Conservation (phyloP, 2,797 vertebrate genomes). For the Argentina silus region DNA sequence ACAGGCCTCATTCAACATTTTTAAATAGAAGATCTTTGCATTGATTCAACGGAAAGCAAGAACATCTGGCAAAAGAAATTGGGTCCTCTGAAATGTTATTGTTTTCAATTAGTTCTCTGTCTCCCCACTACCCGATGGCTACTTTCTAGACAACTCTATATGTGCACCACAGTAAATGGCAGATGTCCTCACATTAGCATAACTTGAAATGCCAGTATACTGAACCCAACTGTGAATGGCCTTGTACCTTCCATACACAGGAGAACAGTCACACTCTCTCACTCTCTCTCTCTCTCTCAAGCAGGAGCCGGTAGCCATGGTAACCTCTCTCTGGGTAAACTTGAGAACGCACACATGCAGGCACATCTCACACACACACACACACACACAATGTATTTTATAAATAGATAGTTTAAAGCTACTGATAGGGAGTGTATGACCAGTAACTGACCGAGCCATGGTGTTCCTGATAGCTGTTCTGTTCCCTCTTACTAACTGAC, state of each 20-base stretch:
- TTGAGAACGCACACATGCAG: conserved; percentile 52
- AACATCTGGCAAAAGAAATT: too few relatives aligned
- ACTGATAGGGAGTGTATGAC: conserved; percentile 37
- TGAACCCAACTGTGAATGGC: background rate
- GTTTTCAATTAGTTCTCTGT: too few relatives aligned
- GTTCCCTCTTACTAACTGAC: background rate
- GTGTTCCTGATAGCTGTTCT: conserved; percentile 8
- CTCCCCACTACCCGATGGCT: too few relatives aligned
- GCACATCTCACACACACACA: conserved; percentile 6
- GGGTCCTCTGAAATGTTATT: too few relatives aligned
- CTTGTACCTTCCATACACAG: background rate
- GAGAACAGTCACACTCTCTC: background rate
- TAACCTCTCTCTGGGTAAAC: conserved; percentile 75
- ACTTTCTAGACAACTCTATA: background rate
- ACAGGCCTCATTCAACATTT: too few relatives aligned
- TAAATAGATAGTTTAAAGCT: conserved; percentile 58
- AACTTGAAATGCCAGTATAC: background rate
- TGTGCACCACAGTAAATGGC: background rate
- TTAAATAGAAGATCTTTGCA: too few relatives aligned
- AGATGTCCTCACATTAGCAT: background rate
- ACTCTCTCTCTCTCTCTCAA: conserved; percentile 38
- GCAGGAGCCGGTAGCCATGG: conserved; percentile 78
- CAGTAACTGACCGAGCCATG: background rate
- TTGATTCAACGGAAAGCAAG: too few relatives aligned
- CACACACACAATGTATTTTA: conserved; percentile 42